phyloP scores from a whole-genome alignment of 1,140 invertebrate genomes.

The Procambarus clarkii region DNA sequence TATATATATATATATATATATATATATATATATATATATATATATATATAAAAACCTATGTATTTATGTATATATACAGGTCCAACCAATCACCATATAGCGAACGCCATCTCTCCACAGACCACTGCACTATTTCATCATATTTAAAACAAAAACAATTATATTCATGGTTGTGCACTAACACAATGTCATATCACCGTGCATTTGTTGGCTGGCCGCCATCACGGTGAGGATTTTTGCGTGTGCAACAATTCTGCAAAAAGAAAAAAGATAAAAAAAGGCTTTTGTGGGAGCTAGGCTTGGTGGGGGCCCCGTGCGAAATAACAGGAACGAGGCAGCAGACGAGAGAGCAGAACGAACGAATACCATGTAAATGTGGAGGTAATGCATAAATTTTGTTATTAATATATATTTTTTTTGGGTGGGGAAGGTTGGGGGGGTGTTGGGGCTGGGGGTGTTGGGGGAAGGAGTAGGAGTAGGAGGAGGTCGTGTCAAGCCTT shows the following conservation, averaged over 20 bases:
- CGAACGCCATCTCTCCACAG: background rate
- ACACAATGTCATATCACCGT: conserved; percentile 5
- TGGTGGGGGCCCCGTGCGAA: too few relatives aligned
- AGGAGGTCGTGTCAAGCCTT: too few relatives aligned
- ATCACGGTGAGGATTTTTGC: background rate
- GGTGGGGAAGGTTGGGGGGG: too few relatives aligned
- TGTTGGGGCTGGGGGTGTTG: too few relatives aligned
- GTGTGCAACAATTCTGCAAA: too few relatives aligned
- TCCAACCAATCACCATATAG: background rate
- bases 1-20: conserved; percentile 23
- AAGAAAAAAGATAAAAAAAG: too few relatives aligned
- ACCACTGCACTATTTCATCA: conserved; percentile 13
- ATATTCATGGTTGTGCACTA: background rate
- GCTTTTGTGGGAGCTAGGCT: too few relatives aligned
- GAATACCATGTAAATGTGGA: background rate
- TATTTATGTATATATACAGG: conserved; percentile 6
- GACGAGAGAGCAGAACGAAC: background rate
- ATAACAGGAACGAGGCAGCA: too few relatives aligned
- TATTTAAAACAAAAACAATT: conserved; percentile 16
- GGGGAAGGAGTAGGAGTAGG: too few relatives aligned
- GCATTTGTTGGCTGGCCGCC: background rate
- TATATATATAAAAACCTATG: conserved; percentile 14
- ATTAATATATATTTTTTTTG: background rate
- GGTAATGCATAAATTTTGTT: too few relatives aligned
- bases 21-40: conserved; percentile 20